Percentiles rank a stretch among this genome's conserved stretches.
Evolutionary conservation across 2,888 invertebrate genomes (phyloP).

Genomic region (Mantis religiosa): DNA sequence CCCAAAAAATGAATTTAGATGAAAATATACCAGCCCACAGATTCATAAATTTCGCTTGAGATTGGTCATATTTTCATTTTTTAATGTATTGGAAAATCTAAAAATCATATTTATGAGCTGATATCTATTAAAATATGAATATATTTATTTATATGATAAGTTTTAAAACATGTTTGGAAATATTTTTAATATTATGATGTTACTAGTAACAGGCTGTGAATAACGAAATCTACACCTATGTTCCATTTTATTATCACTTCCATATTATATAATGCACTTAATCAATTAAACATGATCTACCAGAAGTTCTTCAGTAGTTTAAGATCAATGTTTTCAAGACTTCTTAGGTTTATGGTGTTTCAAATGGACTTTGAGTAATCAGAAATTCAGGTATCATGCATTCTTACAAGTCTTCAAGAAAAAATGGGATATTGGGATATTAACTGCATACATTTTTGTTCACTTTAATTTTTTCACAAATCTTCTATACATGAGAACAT

Average conservation of each 20-base stretch:
- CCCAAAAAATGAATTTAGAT: too few relatives aligned
- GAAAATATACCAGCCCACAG: too few relatives aligned
- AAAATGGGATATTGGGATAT: too few relatives aligned
- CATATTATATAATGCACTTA: background rate
- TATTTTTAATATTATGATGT: too few relatives aligned
- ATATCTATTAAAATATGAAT: too few relatives aligned
- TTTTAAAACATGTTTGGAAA: too few relatives aligned
- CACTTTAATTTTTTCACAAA: background rate
- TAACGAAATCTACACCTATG: background rate
- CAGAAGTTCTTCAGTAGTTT: background rate
- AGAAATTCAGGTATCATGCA: background rate
- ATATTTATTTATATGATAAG: too few relatives aligned
- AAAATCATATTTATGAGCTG: too few relatives aligned
- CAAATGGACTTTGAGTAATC: background rate
- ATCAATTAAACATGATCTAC: background rate
- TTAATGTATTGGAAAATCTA: too few relatives aligned
- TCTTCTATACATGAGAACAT: background rate
- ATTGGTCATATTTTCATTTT: too few relatives aligned
- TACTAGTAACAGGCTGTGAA: background rate
- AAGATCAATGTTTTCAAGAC: background rate
- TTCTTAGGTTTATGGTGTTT: background rate
- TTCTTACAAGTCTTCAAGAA: background rate
- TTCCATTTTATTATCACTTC: background rate
- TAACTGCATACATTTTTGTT: background rate
- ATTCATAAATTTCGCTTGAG: too few relatives aligned